Percentiles rank a stretch among this genome's conserved stretches.
Conservation (phyloP, 2,797 vertebrate species). For the Chelonia mydas region DNA sequence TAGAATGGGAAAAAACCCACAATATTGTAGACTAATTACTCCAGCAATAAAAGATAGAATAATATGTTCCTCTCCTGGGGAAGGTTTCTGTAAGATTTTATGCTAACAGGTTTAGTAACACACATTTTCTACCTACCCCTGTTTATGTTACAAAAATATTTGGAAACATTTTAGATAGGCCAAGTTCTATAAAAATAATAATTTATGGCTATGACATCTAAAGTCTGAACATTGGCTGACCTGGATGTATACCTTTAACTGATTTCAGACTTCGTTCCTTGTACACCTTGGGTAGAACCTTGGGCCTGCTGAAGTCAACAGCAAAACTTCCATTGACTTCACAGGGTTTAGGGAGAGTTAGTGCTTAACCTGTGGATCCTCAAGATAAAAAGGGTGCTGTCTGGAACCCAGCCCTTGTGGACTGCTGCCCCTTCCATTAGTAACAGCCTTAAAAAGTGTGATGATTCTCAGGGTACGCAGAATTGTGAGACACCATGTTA, state of each 20-base stretch:
- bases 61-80: not conserved
- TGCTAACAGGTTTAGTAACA: not conserved
- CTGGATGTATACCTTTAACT: not conserved
- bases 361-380: not conserved
- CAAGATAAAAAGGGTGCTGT: not conserved
- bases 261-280: not conserved
- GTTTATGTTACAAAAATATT: not conserved
- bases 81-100: not conserved
- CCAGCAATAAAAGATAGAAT: rapidly evolving
- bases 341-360: not conserved
- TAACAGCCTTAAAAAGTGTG: not conserved
- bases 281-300: not conserved
- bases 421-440: not conserved
- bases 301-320: not conserved
- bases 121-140: not conserved
- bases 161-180: not conserved
- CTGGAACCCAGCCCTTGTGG: not conserved
- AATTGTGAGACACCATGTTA: not conserved
- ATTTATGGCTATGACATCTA: not conserved
- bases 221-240: not conserved
- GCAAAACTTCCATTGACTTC: not conserved
- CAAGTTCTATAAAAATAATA: not conserved
- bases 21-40: not conserved
- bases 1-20: not conserved
- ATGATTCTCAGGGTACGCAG: not conserved